These are phyloP conservation scores for Polypedilum vanderplanki DNA, from an alignment of 1,140 invertebrate species.

Conservation along the genomic window DNA sequence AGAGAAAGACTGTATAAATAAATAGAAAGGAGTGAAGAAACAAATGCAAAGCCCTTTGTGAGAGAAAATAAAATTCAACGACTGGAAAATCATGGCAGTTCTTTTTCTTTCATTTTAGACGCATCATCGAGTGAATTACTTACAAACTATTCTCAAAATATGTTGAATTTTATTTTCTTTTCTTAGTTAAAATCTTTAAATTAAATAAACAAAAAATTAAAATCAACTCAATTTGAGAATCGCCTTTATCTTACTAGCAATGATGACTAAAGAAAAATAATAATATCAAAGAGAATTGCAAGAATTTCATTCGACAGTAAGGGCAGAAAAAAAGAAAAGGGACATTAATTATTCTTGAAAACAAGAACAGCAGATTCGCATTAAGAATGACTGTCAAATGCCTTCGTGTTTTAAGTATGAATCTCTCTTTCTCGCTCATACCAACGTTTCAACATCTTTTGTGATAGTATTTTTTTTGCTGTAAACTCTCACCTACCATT, in stretches of 20 bases:
- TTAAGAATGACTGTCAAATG: constrained; percentile 23
- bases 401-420: constrained; percentile 5
- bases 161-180: too few relatives aligned
- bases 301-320: background rate
- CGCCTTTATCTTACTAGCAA: background rate
- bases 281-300: background rate
- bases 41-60: background rate
- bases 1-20: background rate
- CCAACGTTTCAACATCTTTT: constrained; percentile 2
- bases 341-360: constrained; percentile 25
- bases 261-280: background rate
- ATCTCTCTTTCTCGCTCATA: background rate
- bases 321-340: constrained; percentile 11
- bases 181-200: too few relatives aligned
- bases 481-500: constrained; percentile 5
- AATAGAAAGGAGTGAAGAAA: background rate
- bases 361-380: constrained; percentile 26
- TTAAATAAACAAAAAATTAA: too few relatives aligned
- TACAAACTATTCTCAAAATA: too few relatives aligned
- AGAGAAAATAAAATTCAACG: constrained; percentile 5
- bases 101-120: background rate
- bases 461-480: background rate
- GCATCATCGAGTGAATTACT: background rate
- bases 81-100: constrained; percentile 22
- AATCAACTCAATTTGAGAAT: too few relatives aligned